Percentiles rank a stretch among this genome's conserved stretches.
Conservation (phyloP, 2,797 vertebrate species). For the Ataeniobius toweri region DNA sequence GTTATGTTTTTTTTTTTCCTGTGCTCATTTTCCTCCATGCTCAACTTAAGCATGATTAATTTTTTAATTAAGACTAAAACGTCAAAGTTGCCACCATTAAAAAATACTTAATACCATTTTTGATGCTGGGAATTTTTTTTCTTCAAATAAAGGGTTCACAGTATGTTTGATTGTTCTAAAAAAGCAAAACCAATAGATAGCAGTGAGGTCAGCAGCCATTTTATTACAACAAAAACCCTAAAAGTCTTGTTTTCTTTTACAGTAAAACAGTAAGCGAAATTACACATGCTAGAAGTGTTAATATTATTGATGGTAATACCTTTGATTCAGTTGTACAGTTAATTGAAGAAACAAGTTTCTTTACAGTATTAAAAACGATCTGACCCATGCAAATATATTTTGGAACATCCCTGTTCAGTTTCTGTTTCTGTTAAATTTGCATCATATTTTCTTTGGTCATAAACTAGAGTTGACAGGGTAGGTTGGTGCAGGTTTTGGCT, state of each 20-base stretch:
- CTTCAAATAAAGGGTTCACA: neutral
- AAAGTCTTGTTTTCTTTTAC: neutral
- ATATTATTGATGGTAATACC: neutral
- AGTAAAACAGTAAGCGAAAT: neutral
- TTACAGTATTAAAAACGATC: neutral
- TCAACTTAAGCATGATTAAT: slow-evolving; percentile 70
- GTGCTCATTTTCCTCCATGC: slow-evolving; percentile 37
- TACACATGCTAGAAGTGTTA: neutral
- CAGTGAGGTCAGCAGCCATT: neutral
- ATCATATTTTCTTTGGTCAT: neutral
- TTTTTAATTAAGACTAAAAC: slow-evolving; percentile 61
- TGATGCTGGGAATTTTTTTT: neutral
- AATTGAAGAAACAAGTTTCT: neutral
- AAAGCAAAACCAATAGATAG: neutral
- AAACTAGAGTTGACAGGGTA: neutral
- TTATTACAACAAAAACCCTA: neutral
- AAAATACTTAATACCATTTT: neutral
- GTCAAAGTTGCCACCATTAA: neutral
- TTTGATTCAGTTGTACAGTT: neutral
- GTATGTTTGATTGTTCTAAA: neutral
- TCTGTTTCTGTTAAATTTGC: neutral
- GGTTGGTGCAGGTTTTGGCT: neutral
- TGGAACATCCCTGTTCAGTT: neutral
- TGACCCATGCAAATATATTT: neutral
- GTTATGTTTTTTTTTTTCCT: slow-evolving; percentile 44